These are phyloP conservation scores for Melinopterus prodromus DNA, from an alignment of 2,888 invertebrate species.

Conservation along the genomic window DNA sequence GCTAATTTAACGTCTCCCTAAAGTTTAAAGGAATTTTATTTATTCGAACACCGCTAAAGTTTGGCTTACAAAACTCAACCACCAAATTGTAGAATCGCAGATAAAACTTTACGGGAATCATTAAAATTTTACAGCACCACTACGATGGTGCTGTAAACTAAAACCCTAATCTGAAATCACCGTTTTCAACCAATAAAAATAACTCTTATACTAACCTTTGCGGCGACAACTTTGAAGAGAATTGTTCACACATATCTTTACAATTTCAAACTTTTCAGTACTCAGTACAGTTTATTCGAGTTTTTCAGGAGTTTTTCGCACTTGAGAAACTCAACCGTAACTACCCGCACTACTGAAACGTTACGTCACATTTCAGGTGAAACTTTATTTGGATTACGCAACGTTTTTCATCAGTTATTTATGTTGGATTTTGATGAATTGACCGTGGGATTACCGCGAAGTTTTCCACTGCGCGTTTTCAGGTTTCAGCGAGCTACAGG, in stretches of 20 bases:
- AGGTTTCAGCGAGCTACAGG: not conserved
- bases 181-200: not conserved
- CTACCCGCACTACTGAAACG: not conserved
- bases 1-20: too few relatives aligned
- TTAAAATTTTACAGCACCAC: too few relatives aligned
- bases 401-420: not conserved
- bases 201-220: not conserved
- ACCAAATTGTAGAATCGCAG: too few relatives aligned
- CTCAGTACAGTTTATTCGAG: not conserved
- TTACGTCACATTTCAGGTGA: not conserved
- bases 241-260: not conserved
- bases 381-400: too few relatives aligned
- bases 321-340: not conserved
- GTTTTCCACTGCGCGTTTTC: not conserved
- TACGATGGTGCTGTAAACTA: too few relatives aligned
- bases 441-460: not conserved
- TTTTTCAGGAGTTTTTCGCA: not conserved
- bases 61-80: too few relatives aligned
- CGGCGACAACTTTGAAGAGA: not conserved
- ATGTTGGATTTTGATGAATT: not conserved
- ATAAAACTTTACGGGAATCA: too few relatives aligned
- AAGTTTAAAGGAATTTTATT: too few relatives aligned
- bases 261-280: not conserved
- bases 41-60: too few relatives aligned
- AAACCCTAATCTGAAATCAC: not conserved